Percentiles rank a stretch among this genome's conserved stretches.
These are phyloP conservation scores for Anolis carolinensis DNA, from an alignment of 2,113 vertebrate species.

Conservation along the genomic window DNA sequence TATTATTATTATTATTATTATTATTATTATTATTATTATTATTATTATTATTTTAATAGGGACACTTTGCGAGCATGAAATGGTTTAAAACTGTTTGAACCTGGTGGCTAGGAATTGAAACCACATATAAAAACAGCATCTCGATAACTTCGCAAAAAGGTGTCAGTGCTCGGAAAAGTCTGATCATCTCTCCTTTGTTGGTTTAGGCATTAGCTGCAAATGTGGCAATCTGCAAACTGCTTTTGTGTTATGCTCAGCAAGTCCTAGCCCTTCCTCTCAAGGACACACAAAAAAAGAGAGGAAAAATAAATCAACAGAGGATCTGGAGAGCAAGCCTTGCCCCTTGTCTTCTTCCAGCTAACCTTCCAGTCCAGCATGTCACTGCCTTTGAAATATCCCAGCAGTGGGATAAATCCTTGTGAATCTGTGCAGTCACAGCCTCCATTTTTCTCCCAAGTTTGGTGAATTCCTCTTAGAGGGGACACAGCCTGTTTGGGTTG, in stretches of 20 bases:
- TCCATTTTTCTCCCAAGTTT: slow-evolving; percentile 81
- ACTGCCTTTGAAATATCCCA: not conserved
- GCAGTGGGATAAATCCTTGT: slow-evolving; percentile 5
- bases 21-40: too few relatives aligned
- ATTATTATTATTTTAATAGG: too few relatives aligned
- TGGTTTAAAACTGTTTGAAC: not conserved
- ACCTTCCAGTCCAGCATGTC: not conserved
- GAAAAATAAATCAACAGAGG: not conserved
- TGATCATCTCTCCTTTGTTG: not conserved
- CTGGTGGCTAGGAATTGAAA: too few relatives aligned
- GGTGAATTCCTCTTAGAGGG: slow-evolving; percentile 75
- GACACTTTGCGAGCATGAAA: too few relatives aligned
- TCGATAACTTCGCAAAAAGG: not conserved
- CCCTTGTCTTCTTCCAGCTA: not conserved
- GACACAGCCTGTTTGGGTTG: slow-evolving; percentile 56
- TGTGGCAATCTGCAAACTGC: not conserved
- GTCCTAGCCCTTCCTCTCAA: not conserved
- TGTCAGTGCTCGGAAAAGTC: not conserved
- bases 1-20: too few relatives aligned
- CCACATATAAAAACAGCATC: not conserved
- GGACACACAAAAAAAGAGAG: not conserved
- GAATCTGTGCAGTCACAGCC: not conserved
- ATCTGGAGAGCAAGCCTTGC: not conserved
- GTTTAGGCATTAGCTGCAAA: not conserved
- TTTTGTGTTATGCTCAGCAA: not conserved